Base-by-base conservation (phyloP, 2,113 vertebrate genomes). In the Heliornis fulica region DNA sequence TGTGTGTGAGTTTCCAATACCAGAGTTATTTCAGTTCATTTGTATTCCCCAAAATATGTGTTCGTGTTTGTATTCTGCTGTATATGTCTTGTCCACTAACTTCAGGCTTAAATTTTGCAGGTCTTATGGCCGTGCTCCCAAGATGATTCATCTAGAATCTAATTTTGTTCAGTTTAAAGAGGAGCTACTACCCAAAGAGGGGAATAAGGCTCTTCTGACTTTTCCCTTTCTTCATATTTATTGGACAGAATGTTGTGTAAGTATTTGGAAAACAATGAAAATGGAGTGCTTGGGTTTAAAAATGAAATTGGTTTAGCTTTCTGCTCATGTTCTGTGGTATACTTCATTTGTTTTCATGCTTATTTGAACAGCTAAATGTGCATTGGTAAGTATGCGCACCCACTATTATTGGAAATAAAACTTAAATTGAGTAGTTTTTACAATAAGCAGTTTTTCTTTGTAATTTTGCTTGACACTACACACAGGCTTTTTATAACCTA, bases 111-210 rank as follows among this genome's bases (percentile, higher is more conserved):
- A 93, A 93, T 74, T 87, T 36, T 92, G 16, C 86, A 99, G 99
- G 98, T 99, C 99, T 19, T 99, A 99, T 0, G 99, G 99, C 69
- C 99, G 99, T 23, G 99, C 99, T 87, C 99, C 99, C 4, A 99
- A 99, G 98, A 99, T 99, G 99, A 99, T 99, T 96, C 99, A 99
- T 94, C 98, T 99, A n/a, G 99, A 99, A 95, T 99, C 99, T 72
- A 99, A 99, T 97, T 99, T 99, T 89, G 99, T 99, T 87, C 99
- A 99, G 91, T 99, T 99, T 97, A 99, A 99, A 97, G 99, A 99
- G 97, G 99, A 99, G 59, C 98, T 99, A 31, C 98, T 99, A 83
- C 99, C 99, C 43, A 99, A 99, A 97, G 99, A 99, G 54, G 99
- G 99, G 38, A 99, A 99, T 98, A 99, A 99, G 92, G 99, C 99